Base-by-base conservation (phyloP, 2,888 invertebrate genomes). In the Drosophila maculinotata region DNA sequence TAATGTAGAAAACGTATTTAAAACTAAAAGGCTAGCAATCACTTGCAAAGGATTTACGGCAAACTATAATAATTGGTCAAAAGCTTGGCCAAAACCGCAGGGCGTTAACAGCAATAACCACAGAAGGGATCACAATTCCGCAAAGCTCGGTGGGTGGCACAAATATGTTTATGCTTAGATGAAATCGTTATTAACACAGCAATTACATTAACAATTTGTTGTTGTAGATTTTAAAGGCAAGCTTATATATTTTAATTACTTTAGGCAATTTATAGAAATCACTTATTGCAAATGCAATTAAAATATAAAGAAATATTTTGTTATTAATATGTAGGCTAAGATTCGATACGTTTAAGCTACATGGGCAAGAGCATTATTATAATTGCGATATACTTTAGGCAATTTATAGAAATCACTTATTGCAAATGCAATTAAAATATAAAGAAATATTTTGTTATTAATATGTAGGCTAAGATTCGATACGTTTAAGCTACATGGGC, bases 181-280 rank as follows among this genome's bases (percentile, higher is more conserved):
- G 9, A 7, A 63, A 42, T 12, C 30, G 15, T 23, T 12, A 30
- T 58, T 36, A 23, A 12, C 10, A n/a, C 10, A 39, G 12, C 14
- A 39, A 41, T 35, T 15, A 14, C 14, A 39, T 35, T 35, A 12
- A 14, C 9, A 25, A 12, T 20, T 23, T n/a, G 9, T 17, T 48
- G 15, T 17, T 36, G 35, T 26, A 28, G 12, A 20, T 6, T 17
- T 30, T 1, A 30, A 5, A 31, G 31, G 3, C 31, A 45, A 20
- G 20, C 20, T 20, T 20, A 20, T 33, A 2, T 12, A 15, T 38
- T 15, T 2, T 1, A 20, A 4, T 17, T 26, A 45, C n/a, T 45
- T 26, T 42, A 12, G 14, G 7, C 10, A 42, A 9, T 41, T 41
- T 12, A 9, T 8, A 20, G 12, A n/a, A n/a, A n/a, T n/a, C n/a